Evolutionary conservation across 2,797 vertebrate species (phyloP), one percentile per base, ranked within the genome.

Genomic region (Pseudotriccus pelzelni): DNA sequence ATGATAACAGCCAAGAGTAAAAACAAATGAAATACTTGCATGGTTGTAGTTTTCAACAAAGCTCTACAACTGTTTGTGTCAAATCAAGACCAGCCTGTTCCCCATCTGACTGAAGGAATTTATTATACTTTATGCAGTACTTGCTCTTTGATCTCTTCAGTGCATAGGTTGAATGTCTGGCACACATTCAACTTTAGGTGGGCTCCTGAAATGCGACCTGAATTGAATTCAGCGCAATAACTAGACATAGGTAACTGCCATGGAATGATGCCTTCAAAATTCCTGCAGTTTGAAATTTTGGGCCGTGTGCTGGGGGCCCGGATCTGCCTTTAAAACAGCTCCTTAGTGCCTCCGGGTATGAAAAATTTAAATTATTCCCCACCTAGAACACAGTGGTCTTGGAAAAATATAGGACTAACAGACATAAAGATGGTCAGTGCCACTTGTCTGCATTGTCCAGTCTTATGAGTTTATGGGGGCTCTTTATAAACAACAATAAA

Each of bases 1-100:
- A 70, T 89, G 91, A 90, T 95, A 96, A 95, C 87, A 87, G 59
- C 56, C 81, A 85, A 89, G 86, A 88, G 88, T 95, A 73, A 95
- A 91, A 95, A 64, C 90, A 95, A 89, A 87, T 92, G 1, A 92
- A 96, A 96, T 90, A 76, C 66, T 82, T 94, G 37, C 27, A 4
- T 22, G 75, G 72, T 59, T 93, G 80, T 87, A 77, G 73, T 89
- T 92, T 89, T 50, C 66, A 68, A 49, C 67, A 91, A 91, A 88
- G 39, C 52, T 55, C 37, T 58, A 34, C 37, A 62, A 80, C 27
- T 64, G 18, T 74, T 91, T 91, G 58, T 75, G 68, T 91, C 68
- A 86, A 89, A 90, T 80, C 83, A 82, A 88, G 74, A 93, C 24
- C 50, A 76, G 37, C 32, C 37, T 2, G 0, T 46, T 39, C 27